A percentile compares a stretch with the other conserved stretches of the same genome.
phyloP scores from a whole-genome alignment of 2,113 vertebrate genomes.

The Sardina pilchardus region DNA sequence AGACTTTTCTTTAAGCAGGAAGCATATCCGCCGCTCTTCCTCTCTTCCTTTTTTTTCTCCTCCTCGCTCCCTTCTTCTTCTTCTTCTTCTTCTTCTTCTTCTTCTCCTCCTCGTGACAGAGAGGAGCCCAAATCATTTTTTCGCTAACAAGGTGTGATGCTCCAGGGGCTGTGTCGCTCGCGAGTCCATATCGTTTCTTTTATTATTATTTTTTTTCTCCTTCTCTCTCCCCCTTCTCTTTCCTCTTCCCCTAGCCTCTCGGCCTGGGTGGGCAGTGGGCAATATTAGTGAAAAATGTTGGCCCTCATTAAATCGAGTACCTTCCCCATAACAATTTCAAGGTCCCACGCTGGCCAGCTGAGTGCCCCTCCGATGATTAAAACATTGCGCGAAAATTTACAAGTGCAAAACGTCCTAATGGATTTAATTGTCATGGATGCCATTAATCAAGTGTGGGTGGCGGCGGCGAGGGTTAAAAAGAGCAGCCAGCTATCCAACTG shows the following conservation, averaged over 20 bases:
- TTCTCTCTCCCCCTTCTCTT: not conserved
- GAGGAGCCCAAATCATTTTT: conserved; percentile 65
- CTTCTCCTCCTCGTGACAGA: conserved; percentile 68
- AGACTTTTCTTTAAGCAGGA: conserved; percentile 84
- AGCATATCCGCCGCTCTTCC: conserved; percentile 76
- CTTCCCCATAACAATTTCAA: conserved; percentile 43
- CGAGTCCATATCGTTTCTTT: not conserved
- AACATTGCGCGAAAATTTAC: conserved; percentile 46
- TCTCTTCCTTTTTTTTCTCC: conserved; percentile 55
- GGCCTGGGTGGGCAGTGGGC: not conserved
- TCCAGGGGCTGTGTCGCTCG: conserved; percentile 1
- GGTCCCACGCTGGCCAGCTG: conserved; percentile 33
- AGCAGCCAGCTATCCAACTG: conserved; percentile 29
- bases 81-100: not conserved
- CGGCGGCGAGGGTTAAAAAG: conserved; percentile 36
- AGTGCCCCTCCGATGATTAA: conserved; percentile 40
- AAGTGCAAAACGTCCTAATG: conserved; percentile 50
- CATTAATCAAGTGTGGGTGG: conserved; percentile 43
- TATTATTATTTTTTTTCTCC: conserved; percentile 11
- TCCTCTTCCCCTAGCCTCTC: not conserved
- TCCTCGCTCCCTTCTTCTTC: not conserved
- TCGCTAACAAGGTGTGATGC: conserved; percentile 50
- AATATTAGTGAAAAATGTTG: conserved; percentile 42
- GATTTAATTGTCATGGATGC: conserved; percentile 50
- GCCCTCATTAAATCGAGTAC: conserved; percentile 47